Conservation (phyloP, 2,113 vertebrate species). For the Narcine bancroftii region DNA sequence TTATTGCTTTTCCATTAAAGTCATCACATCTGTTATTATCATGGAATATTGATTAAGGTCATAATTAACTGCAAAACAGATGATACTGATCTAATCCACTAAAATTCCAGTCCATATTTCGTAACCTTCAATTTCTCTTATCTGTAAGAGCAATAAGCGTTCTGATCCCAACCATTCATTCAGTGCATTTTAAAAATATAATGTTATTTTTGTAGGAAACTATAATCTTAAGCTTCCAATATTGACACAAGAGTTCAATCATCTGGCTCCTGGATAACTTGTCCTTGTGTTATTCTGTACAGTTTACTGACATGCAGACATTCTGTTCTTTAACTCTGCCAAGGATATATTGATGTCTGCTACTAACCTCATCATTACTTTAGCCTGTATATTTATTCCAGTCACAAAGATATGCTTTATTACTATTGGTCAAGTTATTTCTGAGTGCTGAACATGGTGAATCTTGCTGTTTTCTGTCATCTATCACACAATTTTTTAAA, state of each 20-base stretch:
- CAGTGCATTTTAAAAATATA: neutral
- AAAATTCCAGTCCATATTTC: neutral
- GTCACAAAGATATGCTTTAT: neutral
- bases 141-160: neutral
- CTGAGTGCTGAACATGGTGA: neutral
- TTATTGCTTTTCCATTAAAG: constrained; percentile 24
- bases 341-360: no score
- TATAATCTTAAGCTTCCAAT: neutral
- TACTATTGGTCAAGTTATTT: neutral
- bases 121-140: neutral
- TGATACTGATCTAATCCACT: neutral
- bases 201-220: neutral
- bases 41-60: neutral
- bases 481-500: neutral
- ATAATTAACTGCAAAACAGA: neutral
- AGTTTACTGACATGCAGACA: neutral
- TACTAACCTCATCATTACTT: neutral
- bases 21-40: neutral
- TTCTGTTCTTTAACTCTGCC: neutral
- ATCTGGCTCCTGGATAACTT: neutral
- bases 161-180: neutral
- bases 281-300: neutral
- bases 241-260: neutral
- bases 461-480: neutral
- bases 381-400: neutral